phyloP scores from a whole-genome alignment of 1,140 invertebrate genomes.

The Galleria mellonella region DNA sequence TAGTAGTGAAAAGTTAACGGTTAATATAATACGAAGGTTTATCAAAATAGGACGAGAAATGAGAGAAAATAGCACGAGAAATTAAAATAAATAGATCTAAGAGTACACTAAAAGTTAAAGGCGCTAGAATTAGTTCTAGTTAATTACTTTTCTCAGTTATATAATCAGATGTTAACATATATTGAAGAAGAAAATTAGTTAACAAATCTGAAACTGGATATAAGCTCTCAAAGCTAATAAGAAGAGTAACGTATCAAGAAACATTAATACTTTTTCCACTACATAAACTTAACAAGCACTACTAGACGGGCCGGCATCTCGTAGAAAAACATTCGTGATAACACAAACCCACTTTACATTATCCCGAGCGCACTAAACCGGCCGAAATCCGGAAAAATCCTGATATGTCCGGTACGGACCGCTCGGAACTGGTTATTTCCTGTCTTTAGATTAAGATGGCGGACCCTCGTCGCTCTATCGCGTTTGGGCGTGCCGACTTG shows the following conservation, averaged over 20 bases:
- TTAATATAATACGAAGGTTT: no score
- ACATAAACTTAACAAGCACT: constrained; percentile 38
- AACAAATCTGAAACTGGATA: neutral
- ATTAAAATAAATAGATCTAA: no score
- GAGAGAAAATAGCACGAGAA: no score
- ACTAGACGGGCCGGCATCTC: constrained; percentile 25
- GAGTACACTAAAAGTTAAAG: no score
- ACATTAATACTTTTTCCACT: constrained; percentile 27
- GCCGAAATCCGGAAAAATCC: constrained; percentile 45
- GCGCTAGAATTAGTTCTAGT: no score
- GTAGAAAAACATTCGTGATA: constrained; percentile 14
- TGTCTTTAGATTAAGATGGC: constrained; percentile 38
- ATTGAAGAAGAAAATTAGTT: neutral
- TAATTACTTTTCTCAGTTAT: no score
- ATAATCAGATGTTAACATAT: no score
- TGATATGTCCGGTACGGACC: constrained; percentile 31
- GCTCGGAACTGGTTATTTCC: constrained; percentile 49
- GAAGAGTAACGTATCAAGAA: constrained; percentile 1
- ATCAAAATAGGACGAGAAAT: no score
- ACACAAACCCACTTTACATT: constrained; percentile 24
- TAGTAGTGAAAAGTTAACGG: no score
- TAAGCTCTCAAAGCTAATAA: constrained; percentile 1
- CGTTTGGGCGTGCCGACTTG: neutral
- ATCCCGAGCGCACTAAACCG: constrained; percentile 14
- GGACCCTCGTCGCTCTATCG: constrained; percentile 6